Percentiles rank a stretch among this genome's conserved stretches.
Evolutionary conservation across 2,113 vertebrate species (phyloP).

Genomic region (Chinchilla lanigera): DNA sequence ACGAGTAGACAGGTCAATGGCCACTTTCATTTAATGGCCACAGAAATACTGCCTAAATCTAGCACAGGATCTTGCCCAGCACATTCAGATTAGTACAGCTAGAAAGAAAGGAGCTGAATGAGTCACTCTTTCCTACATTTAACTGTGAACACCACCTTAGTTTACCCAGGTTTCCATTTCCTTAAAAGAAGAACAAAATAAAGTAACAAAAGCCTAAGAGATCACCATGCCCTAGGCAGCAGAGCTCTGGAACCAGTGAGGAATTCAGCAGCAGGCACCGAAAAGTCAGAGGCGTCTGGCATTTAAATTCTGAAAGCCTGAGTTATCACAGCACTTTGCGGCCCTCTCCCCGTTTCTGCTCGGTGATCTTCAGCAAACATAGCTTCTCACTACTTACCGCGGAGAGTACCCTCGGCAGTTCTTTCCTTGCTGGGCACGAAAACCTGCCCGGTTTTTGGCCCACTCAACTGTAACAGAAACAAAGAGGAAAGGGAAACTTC

Average conservation of each 20-base stretch:
- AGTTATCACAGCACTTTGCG: not conserved
- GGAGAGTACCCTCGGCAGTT: not conserved
- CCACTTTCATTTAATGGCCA: slow-evolving; percentile 49
- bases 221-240: not conserved
- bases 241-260: not conserved
- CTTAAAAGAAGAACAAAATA: not conserved
- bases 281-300: not conserved
- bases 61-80: slow-evolving; percentile 11
- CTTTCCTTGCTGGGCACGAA: not conserved
- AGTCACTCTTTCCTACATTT: not conserved
- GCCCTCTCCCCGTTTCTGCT: not conserved
- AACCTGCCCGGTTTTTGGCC: not conserved
- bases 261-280: not conserved
- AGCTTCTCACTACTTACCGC: not conserved
- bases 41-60: slow-evolving; percentile 19
- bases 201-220: not conserved
- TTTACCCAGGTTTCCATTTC: not conserved
- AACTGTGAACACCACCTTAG: not conserved
- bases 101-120: not conserved
- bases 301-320: not conserved
- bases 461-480: not conserved
- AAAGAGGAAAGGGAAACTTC: slow-evolving; percentile 24
- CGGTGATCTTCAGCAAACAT: not conserved
- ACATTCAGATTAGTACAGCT: not conserved
- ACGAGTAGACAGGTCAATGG: slow-evolving; percentile 56